These are phyloP conservation scores for Bugula neritina DNA, from an alignment of 2,888 invertebrate species.

Conservation along the genomic window DNA sequence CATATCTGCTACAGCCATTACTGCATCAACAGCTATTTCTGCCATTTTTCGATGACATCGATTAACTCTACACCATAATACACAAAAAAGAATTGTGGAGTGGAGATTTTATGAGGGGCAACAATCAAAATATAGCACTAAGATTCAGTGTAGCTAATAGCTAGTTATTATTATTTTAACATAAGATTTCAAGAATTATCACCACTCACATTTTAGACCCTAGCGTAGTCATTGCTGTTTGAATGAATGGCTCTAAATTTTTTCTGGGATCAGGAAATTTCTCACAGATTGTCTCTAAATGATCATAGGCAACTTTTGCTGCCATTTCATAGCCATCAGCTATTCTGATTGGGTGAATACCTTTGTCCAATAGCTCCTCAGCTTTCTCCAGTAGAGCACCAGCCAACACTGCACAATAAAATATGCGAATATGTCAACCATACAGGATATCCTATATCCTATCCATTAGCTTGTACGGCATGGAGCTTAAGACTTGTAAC, in stretches of 20 bases:
- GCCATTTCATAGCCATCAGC: conserved; percentile 98
- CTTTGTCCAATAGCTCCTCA: conserved; percentile 81
- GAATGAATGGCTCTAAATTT: conserved; percentile 77
- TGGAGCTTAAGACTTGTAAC: too few relatives aligned
- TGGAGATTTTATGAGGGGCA: too few relatives aligned
- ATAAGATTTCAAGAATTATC: too few relatives aligned
- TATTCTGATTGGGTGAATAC: conserved; percentile 96
- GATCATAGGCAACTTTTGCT: conserved; percentile 76
- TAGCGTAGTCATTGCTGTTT: conserved; percentile 94
- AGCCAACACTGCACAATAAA: conserved; percentile 61
- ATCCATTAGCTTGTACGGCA: too few relatives aligned
- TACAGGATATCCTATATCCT: too few relatives aligned
- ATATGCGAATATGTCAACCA: too few relatives aligned
- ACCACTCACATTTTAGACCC: conserved; percentile 89
- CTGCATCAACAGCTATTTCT: conserved; percentile 95
- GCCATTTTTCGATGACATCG: conserved; percentile 96
- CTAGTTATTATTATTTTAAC: too few relatives aligned
- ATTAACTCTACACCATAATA: conserved; percentile 67
- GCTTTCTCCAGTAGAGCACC: conserved; percentile 93
- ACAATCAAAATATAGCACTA: too few relatives aligned
- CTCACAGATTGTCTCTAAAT: conserved; percentile 81
- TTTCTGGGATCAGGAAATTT: conserved; percentile 77
- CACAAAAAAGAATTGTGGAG: too few relatives aligned
- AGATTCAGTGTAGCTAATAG: too few relatives aligned
- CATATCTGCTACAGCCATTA: conserved; percentile 90